Base-by-base conservation (phyloP, 2,888 invertebrate genomes). In the Agrilus cyanescens region DNA sequence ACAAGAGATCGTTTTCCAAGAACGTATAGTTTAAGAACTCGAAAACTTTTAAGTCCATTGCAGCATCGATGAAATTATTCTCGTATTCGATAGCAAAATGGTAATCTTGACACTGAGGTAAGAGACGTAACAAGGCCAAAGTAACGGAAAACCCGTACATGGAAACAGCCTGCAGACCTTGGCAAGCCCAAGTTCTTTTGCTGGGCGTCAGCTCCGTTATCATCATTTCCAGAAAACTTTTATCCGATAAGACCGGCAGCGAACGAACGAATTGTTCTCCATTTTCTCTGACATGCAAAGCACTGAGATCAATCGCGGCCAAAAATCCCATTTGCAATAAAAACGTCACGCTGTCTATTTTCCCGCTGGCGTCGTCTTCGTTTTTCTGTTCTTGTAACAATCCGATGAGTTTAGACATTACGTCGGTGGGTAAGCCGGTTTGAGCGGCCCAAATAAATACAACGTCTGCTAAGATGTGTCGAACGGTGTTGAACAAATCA, bases 311-410 rank as follows among this genome's bases (percentile, higher is more conserved):
- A 42, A 91, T 69, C 0, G 85, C 80, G 61, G 88, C 88, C 3
- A 94, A 63, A 33, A 93, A 65, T 0, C 91, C 81, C 82, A 93
- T 85, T 47, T 86, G 73, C 25, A 94, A 65, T 1, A 84, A 82
- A 3, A 90, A 64, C 0, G 83, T 83, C 2, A 88, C 81, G 56
- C 83, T 80, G 60, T 88, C 87, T 15, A 91, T 69, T 10, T 78
- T 79, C 2, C 87, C 87, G 2, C 80, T 71, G 1, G 77, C 68
- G 53, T 79, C 79, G n/a, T 66, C 56, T 54, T 65, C 58, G 54
- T 67, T 55, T 48, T 65, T 63, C 7, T 50, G 41, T 25, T 25
- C 25, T 10, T 25, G 25, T 25, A 25, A 4, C 25, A 25, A 25
- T 10, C 25, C 25, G 10, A 25, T 25, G 10, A 25, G 25, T 25